Conservation (phyloP, 2,113 vertebrate genomes). For the Hippoglossus stenolepis region DNA sequence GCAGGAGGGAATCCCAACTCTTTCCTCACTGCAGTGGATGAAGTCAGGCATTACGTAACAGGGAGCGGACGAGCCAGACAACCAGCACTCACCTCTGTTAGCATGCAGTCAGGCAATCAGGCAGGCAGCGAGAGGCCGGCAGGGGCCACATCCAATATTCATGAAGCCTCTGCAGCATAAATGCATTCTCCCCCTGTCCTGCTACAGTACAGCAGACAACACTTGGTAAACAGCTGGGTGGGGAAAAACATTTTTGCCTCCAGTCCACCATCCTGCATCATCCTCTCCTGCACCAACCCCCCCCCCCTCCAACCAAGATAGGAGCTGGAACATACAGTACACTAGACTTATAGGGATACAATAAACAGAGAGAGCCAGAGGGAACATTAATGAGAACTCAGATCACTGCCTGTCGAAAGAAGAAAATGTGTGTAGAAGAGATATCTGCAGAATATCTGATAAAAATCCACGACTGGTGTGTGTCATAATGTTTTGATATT, state of each 20-base stretch:
- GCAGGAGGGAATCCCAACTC: slow-evolving; percentile 82
- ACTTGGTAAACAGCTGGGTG: slow-evolving; percentile 26
- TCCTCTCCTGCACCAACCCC: background rate
- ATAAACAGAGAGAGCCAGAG: slow-evolving; percentile 3
- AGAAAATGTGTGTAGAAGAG: slow-evolving; percentile 7
- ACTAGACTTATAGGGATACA: background rate
- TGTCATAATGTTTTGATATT: slow-evolving; percentile 33
- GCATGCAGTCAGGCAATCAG: slow-evolving; percentile 46
- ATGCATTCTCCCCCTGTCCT: slow-evolving; percentile 50
- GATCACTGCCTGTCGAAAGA: slow-evolving; percentile 13
- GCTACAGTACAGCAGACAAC: slow-evolving; percentile 32
- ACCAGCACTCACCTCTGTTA: slow-evolving; percentile 63
- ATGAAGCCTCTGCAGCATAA: slow-evolving; percentile 76
- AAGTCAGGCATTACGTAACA: slow-evolving; percentile 76
- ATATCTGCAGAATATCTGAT: slow-evolving; percentile 13
- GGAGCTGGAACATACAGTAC: slow-evolving; percentile 3
- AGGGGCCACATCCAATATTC: slow-evolving; percentile 71
- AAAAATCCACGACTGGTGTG: slow-evolving; percentile 9
- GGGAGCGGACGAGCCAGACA: slow-evolving; percentile 57
- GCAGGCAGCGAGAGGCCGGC: slow-evolving; percentile 37
- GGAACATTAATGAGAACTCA: slow-evolving; percentile 22
- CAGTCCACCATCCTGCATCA: background rate
- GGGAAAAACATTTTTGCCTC: slow-evolving; percentile 36
- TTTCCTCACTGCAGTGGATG: slow-evolving; percentile 73
- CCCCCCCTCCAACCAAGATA: background rate